A percentile compares a stretch with the other conserved stretches of the same genome.
These are phyloP conservation scores for Sceliomorpha sp. DNA, from an alignment of 2,888 invertebrate genomes.

Conservation along the genomic window DNA sequence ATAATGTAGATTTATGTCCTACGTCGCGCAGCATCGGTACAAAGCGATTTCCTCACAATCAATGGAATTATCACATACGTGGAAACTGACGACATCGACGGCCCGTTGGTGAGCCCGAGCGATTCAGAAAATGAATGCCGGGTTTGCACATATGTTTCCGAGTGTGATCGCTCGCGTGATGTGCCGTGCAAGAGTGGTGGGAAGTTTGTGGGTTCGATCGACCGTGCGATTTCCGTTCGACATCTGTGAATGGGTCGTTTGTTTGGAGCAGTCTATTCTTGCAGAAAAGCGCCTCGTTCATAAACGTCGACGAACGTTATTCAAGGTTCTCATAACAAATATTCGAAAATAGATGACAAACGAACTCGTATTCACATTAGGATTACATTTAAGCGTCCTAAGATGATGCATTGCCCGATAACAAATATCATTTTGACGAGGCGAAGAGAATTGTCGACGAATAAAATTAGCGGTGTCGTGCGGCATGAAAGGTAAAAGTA, in stretches of 20 bases:
- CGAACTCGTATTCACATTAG: no score
- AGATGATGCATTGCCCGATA: no score
- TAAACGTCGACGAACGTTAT: conserved; percentile 31
- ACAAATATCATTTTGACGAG: no score
- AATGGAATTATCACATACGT: conserved; percentile 44
- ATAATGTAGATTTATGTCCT: conserved; percentile 25
- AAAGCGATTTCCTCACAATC: conserved; percentile 25
- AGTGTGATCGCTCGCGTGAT: conserved; percentile 44
- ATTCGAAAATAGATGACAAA: neutral
- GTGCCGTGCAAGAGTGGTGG: conserved; percentile 52
- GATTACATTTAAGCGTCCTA: no score
- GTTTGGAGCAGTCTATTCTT: conserved; percentile 37
- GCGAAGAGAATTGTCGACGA: no score
- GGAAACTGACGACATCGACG: conserved; percentile 40
- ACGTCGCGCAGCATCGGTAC: conserved; percentile 19
- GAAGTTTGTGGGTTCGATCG: conserved; percentile 62
- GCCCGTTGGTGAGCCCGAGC: conserved; percentile 33
- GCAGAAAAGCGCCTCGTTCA: conserved; percentile 21
- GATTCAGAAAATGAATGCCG: conserved; percentile 46
- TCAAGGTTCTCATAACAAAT: conserved; percentile 26
- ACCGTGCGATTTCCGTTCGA: conserved; percentile 66
- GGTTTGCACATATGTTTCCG: conserved; percentile 54
- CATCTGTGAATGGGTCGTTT: conserved; percentile 60
- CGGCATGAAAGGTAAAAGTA: no score
- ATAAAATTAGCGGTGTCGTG: no score